Evolutionary conservation across 1,140 invertebrate species (phyloP).

Genomic region (Lithobius niger): DNA sequence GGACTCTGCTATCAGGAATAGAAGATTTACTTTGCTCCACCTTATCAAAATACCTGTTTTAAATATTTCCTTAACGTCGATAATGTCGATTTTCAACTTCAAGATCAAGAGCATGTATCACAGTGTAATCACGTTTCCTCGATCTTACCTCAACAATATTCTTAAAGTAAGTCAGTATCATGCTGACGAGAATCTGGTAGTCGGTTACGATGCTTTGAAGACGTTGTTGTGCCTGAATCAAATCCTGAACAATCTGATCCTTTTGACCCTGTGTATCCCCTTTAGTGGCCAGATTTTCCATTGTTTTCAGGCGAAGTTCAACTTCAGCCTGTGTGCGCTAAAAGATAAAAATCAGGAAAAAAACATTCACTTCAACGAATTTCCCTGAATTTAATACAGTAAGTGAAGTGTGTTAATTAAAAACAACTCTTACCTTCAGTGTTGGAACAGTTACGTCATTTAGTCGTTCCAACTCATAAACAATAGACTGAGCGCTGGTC

Average conservation of each 20-base stretch:
- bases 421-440: slow-evolving; percentile 33
- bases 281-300: slow-evolving; percentile 35
- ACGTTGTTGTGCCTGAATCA: slow-evolving; percentile 48
- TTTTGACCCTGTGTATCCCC: slow-evolving; percentile 35
- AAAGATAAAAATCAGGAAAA: slow-evolving; percentile 8
- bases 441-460: slow-evolving; percentile 43
- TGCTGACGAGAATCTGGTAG: slow-evolving; percentile 57
- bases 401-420: background rate
- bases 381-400: background rate
- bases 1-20: no score
- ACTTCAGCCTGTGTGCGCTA: slow-evolving; percentile 51
- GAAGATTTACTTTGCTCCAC: no score
- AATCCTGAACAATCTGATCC: slow-evolving; percentile 42
- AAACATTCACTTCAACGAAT: background rate
- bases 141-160: slow-evolving; percentile 47
- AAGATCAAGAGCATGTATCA: background rate
- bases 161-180: slow-evolving; percentile 52
- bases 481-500: slow-evolving; percentile 41
- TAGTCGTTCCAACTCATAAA: slow-evolving; percentile 45
- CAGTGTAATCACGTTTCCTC: background rate
- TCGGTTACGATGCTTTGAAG: slow-evolving; percentile 51
- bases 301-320: slow-evolving; percentile 49
- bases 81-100: no score
- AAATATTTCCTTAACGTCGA: no score
- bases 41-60: no score